These are phyloP conservation scores for Lasioglossum marginatum DNA, from an alignment of 2,888 invertebrate species.

Conservation along the genomic window DNA sequence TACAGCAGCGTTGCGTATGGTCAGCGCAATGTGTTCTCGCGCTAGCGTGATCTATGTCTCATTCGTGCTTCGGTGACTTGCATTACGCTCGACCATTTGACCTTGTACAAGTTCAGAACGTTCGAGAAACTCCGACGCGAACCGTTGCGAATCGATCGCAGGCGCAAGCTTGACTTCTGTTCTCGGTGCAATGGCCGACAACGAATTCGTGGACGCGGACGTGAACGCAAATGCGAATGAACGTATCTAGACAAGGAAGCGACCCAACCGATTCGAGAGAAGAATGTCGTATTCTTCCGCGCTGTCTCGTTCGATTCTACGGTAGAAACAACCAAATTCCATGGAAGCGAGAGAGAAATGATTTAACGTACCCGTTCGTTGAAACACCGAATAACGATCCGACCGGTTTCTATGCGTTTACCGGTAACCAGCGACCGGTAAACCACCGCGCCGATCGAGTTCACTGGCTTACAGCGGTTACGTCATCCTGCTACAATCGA, in stretches of 20 bases:
- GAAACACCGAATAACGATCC: neutral
- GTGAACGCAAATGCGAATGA: neutral
- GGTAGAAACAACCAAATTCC: neutral
- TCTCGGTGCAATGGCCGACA: neutral
- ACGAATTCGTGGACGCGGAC: neutral
- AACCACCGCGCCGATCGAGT: conserved; percentile 50
- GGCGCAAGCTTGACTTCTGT: conserved; percentile 34
- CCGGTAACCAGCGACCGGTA: conserved; percentile 8
- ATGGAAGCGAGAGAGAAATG: neutral
- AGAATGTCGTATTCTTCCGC: neutral
- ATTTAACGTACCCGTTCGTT: neutral
- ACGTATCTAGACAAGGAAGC: neutral
- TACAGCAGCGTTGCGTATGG: neutral
- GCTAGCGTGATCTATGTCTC: neutral
- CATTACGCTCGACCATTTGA: conserved; percentile 44
- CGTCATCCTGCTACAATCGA: conserved; percentile 65
- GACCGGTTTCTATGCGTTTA: neutral
- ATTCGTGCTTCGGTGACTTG: conserved; percentile 41
- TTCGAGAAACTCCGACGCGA: conserved; percentile 53
- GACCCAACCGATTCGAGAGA: neutral
- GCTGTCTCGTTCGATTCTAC: neutral
- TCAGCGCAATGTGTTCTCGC: neutral
- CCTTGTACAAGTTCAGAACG: conserved; percentile 62
- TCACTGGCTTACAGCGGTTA: conserved; percentile 48
- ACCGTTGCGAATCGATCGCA: conserved; percentile 48